Evolutionary conservation across 1,140 invertebrate species (phyloP).

Genomic region (Scaptomyza hsui): DNA sequence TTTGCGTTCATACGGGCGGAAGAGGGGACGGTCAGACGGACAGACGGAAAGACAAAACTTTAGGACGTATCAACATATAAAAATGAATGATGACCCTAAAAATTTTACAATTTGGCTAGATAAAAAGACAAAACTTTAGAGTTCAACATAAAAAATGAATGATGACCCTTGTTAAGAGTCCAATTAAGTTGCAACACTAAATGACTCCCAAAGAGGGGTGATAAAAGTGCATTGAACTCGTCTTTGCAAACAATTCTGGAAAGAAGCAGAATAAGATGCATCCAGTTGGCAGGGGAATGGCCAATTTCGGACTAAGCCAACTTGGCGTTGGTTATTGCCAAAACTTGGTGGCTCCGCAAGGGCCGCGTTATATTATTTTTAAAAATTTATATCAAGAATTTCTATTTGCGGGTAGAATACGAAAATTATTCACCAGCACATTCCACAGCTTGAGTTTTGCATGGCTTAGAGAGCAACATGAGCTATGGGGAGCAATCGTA

Average conservation of each 20-base stretch:
- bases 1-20: too few species aligned
- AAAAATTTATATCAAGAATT: constrained; percentile 65
- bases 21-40: too few species aligned
- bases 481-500: constrained; percentile 71
- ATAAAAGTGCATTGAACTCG: constrained; percentile 62
- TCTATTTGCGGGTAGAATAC: constrained; percentile 61
- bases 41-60: too few species aligned
- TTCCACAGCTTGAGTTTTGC: constrained; percentile 57
- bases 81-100: too few species aligned
- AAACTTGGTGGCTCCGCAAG: constrained; percentile 55
- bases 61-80: too few species aligned
- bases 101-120: too few species aligned
- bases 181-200: constrained; percentile 56
- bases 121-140: constrained; percentile 3
- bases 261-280: constrained; percentile 27
- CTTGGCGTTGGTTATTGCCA: constrained; percentile 41
- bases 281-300: constrained; percentile 64
- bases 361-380: constrained; percentile 64
- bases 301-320: constrained; percentile 51
- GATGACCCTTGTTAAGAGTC: constrained; percentile 41
- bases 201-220: constrained; percentile 38
- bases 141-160: constrained; percentile 58
- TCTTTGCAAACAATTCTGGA: neutral
- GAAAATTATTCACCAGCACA: constrained; percentile 44
- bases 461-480: constrained; percentile 62